Evolutionary conservation across 2,113 vertebrate species (phyloP).

Genomic region (Scomber colias): DNA sequence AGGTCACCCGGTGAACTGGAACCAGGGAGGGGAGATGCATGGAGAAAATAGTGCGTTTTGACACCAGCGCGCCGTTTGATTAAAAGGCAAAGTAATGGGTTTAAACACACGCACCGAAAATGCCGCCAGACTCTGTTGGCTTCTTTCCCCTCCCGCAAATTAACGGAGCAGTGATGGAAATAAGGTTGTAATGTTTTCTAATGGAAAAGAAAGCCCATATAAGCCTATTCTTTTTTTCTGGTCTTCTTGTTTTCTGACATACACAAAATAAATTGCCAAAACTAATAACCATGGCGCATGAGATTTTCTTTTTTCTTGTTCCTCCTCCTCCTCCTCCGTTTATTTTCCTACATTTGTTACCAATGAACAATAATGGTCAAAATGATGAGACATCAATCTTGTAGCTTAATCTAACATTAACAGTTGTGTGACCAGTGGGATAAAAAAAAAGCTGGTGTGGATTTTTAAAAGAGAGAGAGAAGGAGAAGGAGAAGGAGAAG

Average conservation of each 20-base stretch:
- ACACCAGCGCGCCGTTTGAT: constrained; percentile 94
- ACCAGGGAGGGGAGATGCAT: constrained; percentile 92
- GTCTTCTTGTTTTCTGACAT: constrained; percentile 82
- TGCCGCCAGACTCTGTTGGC: constrained; percentile 93
- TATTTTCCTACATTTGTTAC: constrained; percentile 52
- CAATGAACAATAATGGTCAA: constrained; percentile 64
- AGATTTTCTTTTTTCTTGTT: constrained; percentile 33
- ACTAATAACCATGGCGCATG: constrained; percentile 76
- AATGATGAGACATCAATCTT: constrained; percentile 76
- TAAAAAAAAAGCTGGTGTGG: constrained; percentile 46
- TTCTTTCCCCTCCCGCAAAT: constrained; percentile 86
- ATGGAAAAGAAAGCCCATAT: constrained; percentile 83
- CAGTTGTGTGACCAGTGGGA: constrained; percentile 64
- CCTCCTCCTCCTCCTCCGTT: not conserved
- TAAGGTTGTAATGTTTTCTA: constrained; percentile 87
- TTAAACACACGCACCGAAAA: constrained; percentile 96
- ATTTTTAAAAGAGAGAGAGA: not conserved
- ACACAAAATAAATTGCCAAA: constrained; percentile 80
- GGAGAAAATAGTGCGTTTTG: constrained; percentile 95
- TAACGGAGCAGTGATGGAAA: constrained; percentile 90
- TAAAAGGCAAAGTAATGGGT: constrained; percentile 99
- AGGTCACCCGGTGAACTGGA: constrained; percentile 97
- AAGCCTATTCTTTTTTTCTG: constrained; percentile 66
- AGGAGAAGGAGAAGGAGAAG: no score
- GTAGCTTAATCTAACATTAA: constrained; percentile 65